These are phyloP conservation scores for Philopedon plagiatum DNA, from an alignment of 2,888 invertebrate genomes.

Conservation along the genomic window DNA sequence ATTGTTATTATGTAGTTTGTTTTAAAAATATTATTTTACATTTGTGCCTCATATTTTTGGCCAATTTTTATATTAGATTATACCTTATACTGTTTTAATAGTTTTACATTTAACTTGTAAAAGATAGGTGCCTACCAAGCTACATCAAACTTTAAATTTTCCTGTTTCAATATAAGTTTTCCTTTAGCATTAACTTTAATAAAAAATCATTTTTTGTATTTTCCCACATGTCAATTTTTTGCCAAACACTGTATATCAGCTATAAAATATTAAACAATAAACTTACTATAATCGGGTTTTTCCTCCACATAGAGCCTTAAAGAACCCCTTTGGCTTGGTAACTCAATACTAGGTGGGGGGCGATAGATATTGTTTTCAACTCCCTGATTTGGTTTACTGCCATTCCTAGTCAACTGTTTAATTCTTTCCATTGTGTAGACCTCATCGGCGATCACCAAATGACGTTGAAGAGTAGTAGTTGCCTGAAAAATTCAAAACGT, in stretches of 20 bases:
- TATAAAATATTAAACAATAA: neutral
- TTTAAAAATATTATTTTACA: neutral
- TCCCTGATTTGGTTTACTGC: conserved; percentile 1
- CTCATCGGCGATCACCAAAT: conserved; percentile 85
- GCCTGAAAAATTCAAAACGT: conserved; percentile 72
- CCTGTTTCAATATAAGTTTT: too few relatives aligned
- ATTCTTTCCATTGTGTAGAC: conserved; percentile 87
- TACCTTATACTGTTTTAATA: too few relatives aligned
- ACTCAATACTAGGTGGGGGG: conserved; percentile 70
- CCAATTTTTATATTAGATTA: too few relatives aligned
- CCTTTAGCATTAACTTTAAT: too few relatives aligned
- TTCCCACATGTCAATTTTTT: too few relatives aligned
- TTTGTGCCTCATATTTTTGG: too few relatives aligned
- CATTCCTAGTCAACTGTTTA: conserved; percentile 72
- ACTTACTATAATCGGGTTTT: conserved; percentile 80
- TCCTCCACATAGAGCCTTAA: conserved; percentile 83
- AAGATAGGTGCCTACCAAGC: too few relatives aligned
- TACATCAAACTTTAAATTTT: too few relatives aligned
- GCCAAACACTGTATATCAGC: neutral
- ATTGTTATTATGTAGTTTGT: neutral
- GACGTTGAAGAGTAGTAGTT: conserved; percentile 87
- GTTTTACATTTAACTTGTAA: too few relatives aligned
- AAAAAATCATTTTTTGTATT: too few relatives aligned
- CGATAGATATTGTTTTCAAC: conserved; percentile 47
- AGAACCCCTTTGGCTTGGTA: conserved; percentile 78